phyloP scores from a whole-genome alignment of 2,888 invertebrate genomes.

The Molorchus minor region DNA sequence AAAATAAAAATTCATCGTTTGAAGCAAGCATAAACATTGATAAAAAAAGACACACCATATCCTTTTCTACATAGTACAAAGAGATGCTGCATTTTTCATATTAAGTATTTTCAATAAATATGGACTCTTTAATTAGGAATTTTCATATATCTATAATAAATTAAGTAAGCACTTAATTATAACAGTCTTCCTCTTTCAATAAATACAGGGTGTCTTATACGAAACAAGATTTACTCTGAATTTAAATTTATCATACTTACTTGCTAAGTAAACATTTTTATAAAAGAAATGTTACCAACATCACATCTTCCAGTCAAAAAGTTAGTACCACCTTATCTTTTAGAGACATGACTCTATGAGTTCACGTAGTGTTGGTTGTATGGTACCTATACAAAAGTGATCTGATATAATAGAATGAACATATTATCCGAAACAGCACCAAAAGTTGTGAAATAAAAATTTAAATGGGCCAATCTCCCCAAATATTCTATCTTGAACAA shows the following conservation, averaged over 20 bases:
- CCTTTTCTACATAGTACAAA: not conserved
- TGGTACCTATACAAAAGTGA: too few relatives aligned
- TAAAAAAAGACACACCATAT: too few relatives aligned
- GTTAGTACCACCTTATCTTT: too few relatives aligned
- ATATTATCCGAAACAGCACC: too few relatives aligned
- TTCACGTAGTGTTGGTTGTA: too few relatives aligned
- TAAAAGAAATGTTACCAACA: too few relatives aligned
- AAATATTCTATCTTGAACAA: too few relatives aligned
- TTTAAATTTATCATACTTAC: not conserved
- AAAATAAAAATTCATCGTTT: not conserved
- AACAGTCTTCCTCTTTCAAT: slow-evolving; percentile 38
- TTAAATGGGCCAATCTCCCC: too few relatives aligned
- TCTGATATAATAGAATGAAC: too few relatives aligned
- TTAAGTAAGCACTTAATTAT: slow-evolving; percentile 32
- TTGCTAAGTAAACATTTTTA: not conserved
- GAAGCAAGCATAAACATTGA: slow-evolving; percentile 6
- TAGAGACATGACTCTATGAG: too few relatives aligned
- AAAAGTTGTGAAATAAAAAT: too few relatives aligned
- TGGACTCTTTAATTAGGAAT: not conserved
- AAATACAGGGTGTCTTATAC: slow-evolving; percentile 29
- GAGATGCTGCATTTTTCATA: not conserved
- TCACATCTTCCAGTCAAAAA: too few relatives aligned
- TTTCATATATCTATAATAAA: slow-evolving; percentile 17
- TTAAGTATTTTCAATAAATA: not conserved
- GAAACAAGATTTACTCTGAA: not conserved